These are phyloP conservation scores for Frankliniella fusca DNA, from an alignment of 2,888 invertebrate genomes.

Conservation along the genomic window DNA sequence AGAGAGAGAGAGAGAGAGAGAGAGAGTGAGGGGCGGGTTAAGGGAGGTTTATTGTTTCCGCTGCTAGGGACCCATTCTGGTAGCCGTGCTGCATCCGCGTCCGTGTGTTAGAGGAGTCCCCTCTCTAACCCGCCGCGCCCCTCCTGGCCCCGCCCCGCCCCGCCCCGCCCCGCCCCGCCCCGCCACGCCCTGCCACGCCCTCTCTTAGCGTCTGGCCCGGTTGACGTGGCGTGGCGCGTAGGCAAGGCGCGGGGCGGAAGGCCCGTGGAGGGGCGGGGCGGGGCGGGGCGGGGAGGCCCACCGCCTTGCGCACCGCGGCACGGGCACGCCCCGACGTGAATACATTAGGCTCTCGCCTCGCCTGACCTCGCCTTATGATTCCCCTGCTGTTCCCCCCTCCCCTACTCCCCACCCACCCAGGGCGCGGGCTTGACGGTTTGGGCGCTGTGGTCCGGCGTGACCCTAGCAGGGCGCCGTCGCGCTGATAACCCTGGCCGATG, in stretches of 20 bases:
- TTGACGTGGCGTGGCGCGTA: not conserved
- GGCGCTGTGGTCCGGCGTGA: too few relatives aligned
- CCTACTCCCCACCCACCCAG: too few relatives aligned
- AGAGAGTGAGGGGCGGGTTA: not conserved
- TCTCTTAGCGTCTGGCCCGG: not conserved
- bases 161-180: not conserved
- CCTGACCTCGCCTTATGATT: too few relatives aligned
- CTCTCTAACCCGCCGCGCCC: too few relatives aligned
- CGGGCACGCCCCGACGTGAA: not conserved
- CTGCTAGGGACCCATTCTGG: not conserved
- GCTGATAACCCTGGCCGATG: too few relatives aligned
- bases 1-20: not conserved
- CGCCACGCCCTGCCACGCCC: not conserved
- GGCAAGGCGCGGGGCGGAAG: too few relatives aligned
- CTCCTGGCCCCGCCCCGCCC: not conserved
- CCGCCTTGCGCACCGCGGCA: not conserved
- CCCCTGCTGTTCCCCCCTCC: too few relatives aligned
- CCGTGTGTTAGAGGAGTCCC: not conserved
- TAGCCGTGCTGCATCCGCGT: not conserved
- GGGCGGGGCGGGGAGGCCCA: not conserved
- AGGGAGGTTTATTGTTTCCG: conserved; percentile 16
- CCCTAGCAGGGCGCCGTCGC: too few relatives aligned
- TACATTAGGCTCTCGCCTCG: not conserved
- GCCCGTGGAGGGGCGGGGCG: not conserved
- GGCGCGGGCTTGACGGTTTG: too few relatives aligned